phyloP scores from a whole-genome alignment of 2,113 vertebrate genomes.

The Heptranchias perlo region DNA sequence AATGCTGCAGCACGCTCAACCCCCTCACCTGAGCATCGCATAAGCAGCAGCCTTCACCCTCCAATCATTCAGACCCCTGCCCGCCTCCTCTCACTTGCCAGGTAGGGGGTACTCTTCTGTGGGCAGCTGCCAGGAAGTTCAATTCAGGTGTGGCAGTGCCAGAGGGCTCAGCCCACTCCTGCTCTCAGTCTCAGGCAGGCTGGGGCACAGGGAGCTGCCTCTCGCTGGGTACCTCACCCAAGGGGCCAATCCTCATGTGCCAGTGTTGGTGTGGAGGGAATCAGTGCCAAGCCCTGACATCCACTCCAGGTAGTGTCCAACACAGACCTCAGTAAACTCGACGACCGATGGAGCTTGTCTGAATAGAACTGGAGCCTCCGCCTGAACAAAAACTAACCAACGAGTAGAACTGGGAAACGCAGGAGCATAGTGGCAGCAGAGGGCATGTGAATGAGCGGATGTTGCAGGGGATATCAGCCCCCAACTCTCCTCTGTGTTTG shows the following conservation, averaged over 20 bases:
- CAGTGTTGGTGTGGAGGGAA: background rate
- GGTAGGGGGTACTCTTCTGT: background rate
- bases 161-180: background rate
- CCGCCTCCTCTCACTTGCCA: background rate
- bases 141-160: background rate
- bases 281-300: background rate
- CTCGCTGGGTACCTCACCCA: background rate
- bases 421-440: too few relatives aligned
- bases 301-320: background rate
- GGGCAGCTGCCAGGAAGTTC: background rate
- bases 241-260: background rate
- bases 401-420: too few relatives aligned
- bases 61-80: background rate
- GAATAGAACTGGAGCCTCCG: too few relatives aligned
- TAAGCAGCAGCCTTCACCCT: background rate
- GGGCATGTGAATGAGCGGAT: too few relatives aligned
- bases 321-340: background rate
- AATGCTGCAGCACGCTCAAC: background rate
- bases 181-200: background rate
- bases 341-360: too few relatives aligned
- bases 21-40: background rate
- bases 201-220: background rate
- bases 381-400: too few relatives aligned
- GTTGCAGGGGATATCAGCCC: too few relatives aligned
- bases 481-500: background rate